Conservation (phyloP, 2,113 vertebrate species). For the Microtus richardsoni region DNA sequence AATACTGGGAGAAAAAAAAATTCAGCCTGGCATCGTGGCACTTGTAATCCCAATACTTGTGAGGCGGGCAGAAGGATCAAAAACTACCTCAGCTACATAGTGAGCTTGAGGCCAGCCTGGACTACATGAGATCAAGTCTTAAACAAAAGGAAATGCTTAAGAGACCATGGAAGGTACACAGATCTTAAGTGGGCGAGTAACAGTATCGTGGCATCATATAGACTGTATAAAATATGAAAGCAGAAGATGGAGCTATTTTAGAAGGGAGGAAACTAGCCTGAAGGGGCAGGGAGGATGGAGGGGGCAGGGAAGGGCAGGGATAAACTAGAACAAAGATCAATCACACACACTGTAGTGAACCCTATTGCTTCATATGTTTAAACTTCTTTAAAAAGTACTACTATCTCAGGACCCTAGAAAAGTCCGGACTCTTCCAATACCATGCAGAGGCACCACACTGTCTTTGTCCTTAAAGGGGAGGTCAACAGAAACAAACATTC, state of each 20-base stretch:
- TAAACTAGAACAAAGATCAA: not conserved
- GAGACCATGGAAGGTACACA: not conserved
- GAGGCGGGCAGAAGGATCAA: not conserved
- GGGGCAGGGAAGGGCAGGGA: not conserved
- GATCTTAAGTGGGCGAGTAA: not conserved
- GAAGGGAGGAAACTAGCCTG: not conserved
- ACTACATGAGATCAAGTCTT: not conserved
- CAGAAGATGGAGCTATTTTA: not conserved
- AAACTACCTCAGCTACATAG: not conserved
- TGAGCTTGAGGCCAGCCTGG: not conserved
- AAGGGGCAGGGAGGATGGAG: not conserved
- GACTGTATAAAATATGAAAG: not conserved
- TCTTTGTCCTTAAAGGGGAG: not conserved
- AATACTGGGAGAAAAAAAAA: not conserved
- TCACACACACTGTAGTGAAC: not conserved
- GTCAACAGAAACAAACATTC: conserved; percentile 35
- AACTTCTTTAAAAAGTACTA: not conserved
- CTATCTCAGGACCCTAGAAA: not conserved
- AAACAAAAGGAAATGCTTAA: not conserved
- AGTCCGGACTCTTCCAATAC: not conserved
- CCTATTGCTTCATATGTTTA: not conserved
- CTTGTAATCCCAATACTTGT: not conserved
- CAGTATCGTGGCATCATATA: not conserved
- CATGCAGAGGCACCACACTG: not conserved
- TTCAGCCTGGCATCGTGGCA: not conserved